Base-by-base conservation (phyloP, 2,113 vertebrate species). In the Zapus hudsonius region DNA sequence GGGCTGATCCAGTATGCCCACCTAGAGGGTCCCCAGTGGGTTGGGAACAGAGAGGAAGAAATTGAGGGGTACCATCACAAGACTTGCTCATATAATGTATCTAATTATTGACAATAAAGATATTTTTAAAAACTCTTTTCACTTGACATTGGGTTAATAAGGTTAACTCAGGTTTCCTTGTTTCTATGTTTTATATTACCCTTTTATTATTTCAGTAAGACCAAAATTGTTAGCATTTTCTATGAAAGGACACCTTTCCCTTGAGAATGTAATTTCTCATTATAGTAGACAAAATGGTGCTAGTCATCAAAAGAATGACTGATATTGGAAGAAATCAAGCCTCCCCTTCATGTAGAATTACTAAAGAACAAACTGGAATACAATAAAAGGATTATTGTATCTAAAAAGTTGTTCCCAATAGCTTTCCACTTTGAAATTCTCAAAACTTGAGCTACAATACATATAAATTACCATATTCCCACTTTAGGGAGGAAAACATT, bases 321-420 rank as follows among this genome's bases (percentile, higher is more conserved):
- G 36, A 52, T n/a, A 74, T 13, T 55, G 27, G 33, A 66, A 84
- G 31, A 92, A 87, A 89, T 33, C 22, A 83, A 89, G 47, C 33
- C 20, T 63, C n/a, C 11, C 20, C 3, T 47, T 89, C 81, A 59
- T 13, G 52, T 80, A 89, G 79, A 82, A 91, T 93, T 55, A 74
- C 44, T 73, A 40, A 75, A 66, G 42, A 52, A 87, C 61, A 74
- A 84, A 31, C 29, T 33, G 31, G n/a, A 52, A 80, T 69, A 75
- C 79, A 89, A 91, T 57, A 83, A 89, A 42, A 92, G 13, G 59
- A 70, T 87, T 89, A 61, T 67, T 89, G 61, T 87, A 94, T 63
- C 64, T 89, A 25, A 72, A 70, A 92, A 92, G 90, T 80, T 55
- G 55, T 90, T 76, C 40, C 82, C 61, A 84, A 95, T 74, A 95